These are phyloP conservation scores for Nothoprocta perdicaria DNA, from an alignment of 2,113 vertebrate species.

Conservation along the genomic window DNA sequence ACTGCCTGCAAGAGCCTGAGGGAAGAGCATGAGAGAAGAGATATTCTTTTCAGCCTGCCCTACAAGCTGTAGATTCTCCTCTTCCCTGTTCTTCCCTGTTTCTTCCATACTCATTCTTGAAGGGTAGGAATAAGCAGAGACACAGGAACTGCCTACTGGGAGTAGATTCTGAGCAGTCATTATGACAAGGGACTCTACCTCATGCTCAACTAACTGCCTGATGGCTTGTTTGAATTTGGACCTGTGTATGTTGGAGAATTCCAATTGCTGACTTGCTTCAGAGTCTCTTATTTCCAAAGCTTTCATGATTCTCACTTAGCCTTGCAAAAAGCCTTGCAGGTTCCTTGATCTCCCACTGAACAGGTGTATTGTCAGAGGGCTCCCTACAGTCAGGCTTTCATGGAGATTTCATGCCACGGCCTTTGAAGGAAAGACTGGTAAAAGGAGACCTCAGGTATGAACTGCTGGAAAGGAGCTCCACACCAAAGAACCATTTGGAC, in stretches of 20 bases:
- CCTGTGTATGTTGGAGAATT: background rate
- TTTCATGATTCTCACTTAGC: background rate
- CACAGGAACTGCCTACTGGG: background rate
- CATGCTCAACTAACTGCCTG: background rate
- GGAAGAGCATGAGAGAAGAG: background rate
- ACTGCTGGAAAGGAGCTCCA: background rate
- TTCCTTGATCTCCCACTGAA: background rate
- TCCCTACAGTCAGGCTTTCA: background rate
- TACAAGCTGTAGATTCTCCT: background rate
- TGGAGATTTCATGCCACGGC: background rate
- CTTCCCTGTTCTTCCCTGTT: background rate
- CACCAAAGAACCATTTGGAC: background rate
- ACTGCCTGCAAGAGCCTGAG: background rate
- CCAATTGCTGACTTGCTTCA: background rate
- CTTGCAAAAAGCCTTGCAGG: background rate
- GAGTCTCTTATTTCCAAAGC: background rate
- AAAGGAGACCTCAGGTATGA: background rate
- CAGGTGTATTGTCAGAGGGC: background rate
- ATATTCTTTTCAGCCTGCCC: background rate
- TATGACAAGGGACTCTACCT: background rate
- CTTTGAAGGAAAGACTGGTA: background rate
- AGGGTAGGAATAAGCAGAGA: background rate
- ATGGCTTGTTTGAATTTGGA: background rate
- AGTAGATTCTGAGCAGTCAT: constrained; percentile 1
- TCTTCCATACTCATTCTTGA: background rate